Evolutionary conservation across 2,888 invertebrate species (phyloP).

Genomic region (Hypomecis punctinalis): DNA sequence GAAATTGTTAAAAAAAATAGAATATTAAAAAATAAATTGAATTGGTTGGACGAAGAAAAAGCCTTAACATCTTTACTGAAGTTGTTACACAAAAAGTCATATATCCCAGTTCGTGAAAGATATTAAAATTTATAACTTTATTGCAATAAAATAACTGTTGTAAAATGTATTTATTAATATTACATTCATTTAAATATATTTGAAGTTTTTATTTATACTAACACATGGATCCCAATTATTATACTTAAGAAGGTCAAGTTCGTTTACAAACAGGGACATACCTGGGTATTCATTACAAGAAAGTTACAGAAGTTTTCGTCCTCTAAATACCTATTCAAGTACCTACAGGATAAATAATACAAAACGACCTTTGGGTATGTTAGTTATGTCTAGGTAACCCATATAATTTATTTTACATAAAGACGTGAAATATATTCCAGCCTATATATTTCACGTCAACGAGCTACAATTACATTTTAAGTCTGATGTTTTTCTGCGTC

Average conservation of each 20-base stretch:
- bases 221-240: background rate
- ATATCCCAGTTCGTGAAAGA: constrained; percentile 45
- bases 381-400: no score
- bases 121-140: constrained; percentile 37
- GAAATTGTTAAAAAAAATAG: constrained; percentile 19
- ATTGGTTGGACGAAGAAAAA: constrained; percentile 40
- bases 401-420: background rate
- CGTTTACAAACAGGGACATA: background rate
- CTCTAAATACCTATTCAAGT: background rate
- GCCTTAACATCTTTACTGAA: constrained; percentile 64
- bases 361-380: background rate
- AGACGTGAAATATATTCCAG: constrained; percentile 67
- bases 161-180: constrained; percentile 84
- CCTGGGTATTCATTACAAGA: background rate
- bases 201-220: constrained; percentile 50
- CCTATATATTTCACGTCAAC: constrained; percentile 62
- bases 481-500: background rate
- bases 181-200: constrained; percentile 70
- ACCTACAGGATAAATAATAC: constrained; percentile 1
- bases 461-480: background rate
- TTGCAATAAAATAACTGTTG: constrained; percentile 74
- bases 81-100: constrained; percentile 45
- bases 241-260: no score
- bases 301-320: background rate
- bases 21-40: constrained; percentile 8